These are phyloP conservation scores for Calypte anna DNA, from an alignment of 2,113 vertebrate genomes.

Conservation along the genomic window DNA sequence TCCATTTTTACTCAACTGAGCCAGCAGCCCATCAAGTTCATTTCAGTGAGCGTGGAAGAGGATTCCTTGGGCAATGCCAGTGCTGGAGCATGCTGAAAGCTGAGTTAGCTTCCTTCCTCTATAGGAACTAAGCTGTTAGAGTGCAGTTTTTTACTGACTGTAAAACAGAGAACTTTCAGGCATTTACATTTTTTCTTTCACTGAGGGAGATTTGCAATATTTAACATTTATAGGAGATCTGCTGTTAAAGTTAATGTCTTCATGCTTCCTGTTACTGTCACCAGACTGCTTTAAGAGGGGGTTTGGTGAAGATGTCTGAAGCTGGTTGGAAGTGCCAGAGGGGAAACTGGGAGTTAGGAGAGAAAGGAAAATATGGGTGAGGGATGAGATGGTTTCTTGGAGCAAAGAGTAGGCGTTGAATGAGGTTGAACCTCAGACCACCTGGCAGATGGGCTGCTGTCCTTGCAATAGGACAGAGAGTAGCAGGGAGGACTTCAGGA, in stretches of 20 bases:
- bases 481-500: background rate
- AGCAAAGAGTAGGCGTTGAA: background rate
- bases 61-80: background rate
- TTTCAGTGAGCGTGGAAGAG: background rate
- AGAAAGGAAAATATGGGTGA: background rate
- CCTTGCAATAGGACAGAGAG: background rate
- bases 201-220: background rate
- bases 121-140: background rate
- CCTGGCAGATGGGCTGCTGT: background rate
- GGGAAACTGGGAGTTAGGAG: background rate
- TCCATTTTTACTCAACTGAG: background rate
- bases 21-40: background rate
- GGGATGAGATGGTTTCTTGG: background rate
- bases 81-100: background rate
- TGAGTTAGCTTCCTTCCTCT: background rate
- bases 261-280: background rate
- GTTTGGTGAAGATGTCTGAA: background rate
- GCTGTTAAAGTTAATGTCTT: background rate
- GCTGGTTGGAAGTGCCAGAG: background rate
- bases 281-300: background rate
- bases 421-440: background rate
- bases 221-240: background rate
- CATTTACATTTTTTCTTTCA: background rate
- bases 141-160: background rate
- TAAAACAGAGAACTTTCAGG: background rate